phyloP scores from a whole-genome alignment of 2,797 vertebrate genomes.

The Cebuella pygmaea region DNA sequence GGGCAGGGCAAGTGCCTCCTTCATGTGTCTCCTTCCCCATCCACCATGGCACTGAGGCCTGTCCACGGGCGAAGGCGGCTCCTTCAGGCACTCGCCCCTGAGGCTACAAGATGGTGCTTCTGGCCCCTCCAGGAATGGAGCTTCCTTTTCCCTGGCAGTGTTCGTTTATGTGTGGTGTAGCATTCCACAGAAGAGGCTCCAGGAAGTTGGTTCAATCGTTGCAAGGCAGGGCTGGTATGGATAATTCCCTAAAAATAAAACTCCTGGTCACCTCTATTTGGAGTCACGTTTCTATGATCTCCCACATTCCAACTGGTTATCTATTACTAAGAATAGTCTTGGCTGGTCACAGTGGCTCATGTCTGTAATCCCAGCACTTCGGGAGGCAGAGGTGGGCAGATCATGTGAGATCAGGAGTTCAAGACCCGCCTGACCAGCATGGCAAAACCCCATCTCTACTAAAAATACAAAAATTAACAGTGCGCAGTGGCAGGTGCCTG shows the following conservation, averaged over 20 bases:
- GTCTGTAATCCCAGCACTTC: neutral
- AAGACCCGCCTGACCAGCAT: neutral
- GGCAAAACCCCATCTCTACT: neutral
- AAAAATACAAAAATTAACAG: neutral
- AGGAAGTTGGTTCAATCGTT: neutral
- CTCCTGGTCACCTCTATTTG: neutral
- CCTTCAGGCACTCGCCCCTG: rapidly evolving
- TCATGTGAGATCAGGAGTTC: neutral
- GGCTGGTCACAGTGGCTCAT: neutral
- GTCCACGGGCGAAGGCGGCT: no score
- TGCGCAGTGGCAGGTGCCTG: rapidly evolving
- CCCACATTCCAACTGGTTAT: neutral
- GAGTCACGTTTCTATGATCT: neutral
- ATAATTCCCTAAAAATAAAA: neutral
- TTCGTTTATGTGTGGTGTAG: rapidly evolving
- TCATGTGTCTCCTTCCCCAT: rapidly evolving
- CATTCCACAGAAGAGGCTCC: no score
- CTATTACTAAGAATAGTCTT: neutral
- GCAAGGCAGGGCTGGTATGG: no score
- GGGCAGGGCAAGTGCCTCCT: no score
- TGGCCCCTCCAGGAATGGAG: rapidly evolving
- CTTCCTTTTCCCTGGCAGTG: neutral
- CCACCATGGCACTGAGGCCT: no score
- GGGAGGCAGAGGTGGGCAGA: neutral
- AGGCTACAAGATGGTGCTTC: neutral